Evolutionary conservation across 2,888 invertebrate species (phyloP).

Genomic region (Aspidiotus destructor): DNA sequence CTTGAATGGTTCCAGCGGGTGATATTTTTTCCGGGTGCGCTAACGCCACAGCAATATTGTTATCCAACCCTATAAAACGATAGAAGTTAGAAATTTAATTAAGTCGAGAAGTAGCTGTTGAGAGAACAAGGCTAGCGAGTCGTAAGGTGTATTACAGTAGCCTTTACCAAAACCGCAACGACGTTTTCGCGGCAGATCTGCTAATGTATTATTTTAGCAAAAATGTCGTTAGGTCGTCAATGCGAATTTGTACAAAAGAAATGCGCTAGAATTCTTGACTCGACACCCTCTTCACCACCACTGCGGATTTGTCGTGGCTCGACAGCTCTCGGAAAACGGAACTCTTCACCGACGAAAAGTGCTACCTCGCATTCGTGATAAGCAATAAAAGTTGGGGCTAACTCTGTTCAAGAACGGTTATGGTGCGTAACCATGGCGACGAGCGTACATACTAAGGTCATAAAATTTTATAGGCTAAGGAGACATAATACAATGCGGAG

Average conservation of each 20-base stretch:
- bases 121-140: neutral
- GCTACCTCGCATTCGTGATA: neutral
- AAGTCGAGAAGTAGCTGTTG: neutral
- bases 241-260: too few relatives aligned
- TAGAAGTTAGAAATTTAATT: slow-evolving; percentile 16
- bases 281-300: too few relatives aligned
- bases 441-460: slow-evolving; percentile 35
- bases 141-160: neutral
- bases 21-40: slow-evolving; percentile 46
- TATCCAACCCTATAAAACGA: slow-evolving; percentile 38
- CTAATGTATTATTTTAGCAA: too few relatives aligned
- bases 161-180: too few relatives aligned
- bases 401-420: slow-evolving; percentile 18
- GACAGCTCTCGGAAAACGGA: neutral
- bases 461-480: slow-evolving; percentile 36
- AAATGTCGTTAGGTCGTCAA: too few relatives aligned
- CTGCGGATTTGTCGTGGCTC: neutral
- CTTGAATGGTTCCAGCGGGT: slow-evolving; percentile 46
- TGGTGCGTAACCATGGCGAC: slow-evolving; percentile 35
- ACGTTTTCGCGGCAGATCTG: too few relatives aligned
- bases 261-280: too few relatives aligned
- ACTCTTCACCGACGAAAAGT: neutral
- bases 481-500: slow-evolving; percentile 32
- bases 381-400: neutral
- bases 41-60: slow-evolving; percentile 38